These are phyloP conservation scores for Protosalanx chinensis DNA, from an alignment of 2,797 vertebrate species.

Conservation along the genomic window DNA sequence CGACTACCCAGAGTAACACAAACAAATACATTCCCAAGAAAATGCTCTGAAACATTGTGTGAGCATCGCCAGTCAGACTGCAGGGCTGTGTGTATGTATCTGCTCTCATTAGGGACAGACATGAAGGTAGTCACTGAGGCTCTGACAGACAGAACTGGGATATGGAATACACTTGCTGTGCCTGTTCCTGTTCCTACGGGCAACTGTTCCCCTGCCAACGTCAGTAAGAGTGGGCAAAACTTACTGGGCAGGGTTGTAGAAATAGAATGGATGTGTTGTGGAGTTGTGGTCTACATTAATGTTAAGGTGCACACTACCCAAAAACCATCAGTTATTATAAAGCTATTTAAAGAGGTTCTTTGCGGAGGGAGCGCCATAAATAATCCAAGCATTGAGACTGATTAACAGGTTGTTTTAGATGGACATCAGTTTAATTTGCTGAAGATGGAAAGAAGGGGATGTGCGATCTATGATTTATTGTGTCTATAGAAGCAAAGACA, in stretches of 20 bases:
- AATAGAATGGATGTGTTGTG: not conserved
- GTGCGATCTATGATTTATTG: no score
- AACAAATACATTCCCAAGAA: no score
- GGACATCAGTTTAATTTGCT: no score
- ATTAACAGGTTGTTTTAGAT: no score
- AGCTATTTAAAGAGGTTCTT: no score
- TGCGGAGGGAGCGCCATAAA: no score
- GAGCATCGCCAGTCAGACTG: constrained; percentile 15
- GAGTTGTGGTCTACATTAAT: not conserved
- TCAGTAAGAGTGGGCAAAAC: not conserved
- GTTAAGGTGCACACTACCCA: no score
- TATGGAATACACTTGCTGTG: constrained; percentile 3
- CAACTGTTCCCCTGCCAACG: not conserved
- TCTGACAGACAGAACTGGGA: constrained; percentile 37
- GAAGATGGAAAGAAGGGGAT: no score
- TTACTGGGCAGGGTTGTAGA: not conserved
- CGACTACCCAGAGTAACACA: no score
- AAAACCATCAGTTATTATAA: no score
- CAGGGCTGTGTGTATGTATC: not conserved
- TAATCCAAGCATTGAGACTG: no score
- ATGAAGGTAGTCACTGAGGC: constrained; percentile 20
- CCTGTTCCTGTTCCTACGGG: constrained; percentile 9
- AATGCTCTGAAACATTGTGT: constrained; percentile 14
- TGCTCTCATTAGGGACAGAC: constrained; percentile 13
- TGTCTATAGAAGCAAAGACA: no score